Base-by-base conservation (phyloP, 2,113 vertebrate genomes). In the Podarcis cretensis region DNA sequence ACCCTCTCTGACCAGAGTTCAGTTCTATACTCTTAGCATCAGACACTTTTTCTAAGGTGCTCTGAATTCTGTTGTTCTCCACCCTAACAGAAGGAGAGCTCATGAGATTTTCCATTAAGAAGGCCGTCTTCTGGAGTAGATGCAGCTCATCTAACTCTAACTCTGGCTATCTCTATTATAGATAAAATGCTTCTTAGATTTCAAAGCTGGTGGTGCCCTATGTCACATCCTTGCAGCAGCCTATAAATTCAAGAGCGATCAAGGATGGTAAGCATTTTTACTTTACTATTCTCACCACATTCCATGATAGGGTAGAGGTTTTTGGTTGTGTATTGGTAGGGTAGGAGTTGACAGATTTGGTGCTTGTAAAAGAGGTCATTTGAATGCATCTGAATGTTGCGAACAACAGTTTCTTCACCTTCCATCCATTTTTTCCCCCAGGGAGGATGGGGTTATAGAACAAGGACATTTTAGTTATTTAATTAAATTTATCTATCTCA, bases 181-280 rank as follows among this genome's bases (percentile, higher is more conserved):
- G 99, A 99, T 99, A 93, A 99, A 99, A 95, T 98, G 98, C 96
- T 99, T 99, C 94, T 95, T 99, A 96, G 99, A 99, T 95, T 99
- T 99, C 93, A 99, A 99, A 96, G 98, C 98, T 27, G 98, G 99
- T 77, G 99, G 99, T 32, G 97, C 99, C 91, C 95, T 99, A 13
- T 99, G 98, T 95, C 98, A 99, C 93, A 99, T 99, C 92, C 97
- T 99, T 94, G 99, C 99, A 92, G 98, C 99, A 40, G 99, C 98
- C 90, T 99, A 99, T 97, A 99, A 99, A 95, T 99, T 99, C 96
- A 99, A 99, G 97, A 99, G 98, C 93, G 99, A 99, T 96, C 99
- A 99, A 95, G 99, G 99, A 98, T 99, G 99, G 99, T 99, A 97
- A 98, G 98, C 75, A 3, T 25, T 80, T 43, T 77, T 43, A 59